These are phyloP conservation scores for Crypturellus undulatus DNA, from an alignment of 2,113 vertebrate genomes.

Conservation along the genomic window DNA sequence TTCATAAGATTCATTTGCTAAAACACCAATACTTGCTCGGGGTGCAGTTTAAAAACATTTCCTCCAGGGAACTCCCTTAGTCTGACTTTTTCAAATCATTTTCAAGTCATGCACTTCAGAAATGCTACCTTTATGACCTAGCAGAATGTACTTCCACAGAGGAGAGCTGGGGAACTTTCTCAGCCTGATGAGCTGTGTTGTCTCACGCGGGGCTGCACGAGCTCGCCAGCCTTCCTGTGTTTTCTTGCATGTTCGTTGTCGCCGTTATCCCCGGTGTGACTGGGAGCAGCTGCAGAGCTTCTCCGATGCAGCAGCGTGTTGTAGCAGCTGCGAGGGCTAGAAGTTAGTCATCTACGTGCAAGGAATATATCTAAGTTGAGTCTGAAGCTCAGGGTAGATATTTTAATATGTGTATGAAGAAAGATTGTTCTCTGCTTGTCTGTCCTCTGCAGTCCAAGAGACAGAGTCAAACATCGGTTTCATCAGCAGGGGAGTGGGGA, in stretches of 20 bases:
- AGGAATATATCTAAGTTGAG: neutral
- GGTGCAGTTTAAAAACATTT: neutral
- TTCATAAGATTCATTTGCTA: neutral
- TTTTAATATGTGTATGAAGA: neutral
- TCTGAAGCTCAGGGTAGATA: neutral
- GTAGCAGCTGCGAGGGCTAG: neutral
- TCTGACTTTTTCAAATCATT: neutral
- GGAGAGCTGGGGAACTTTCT: neutral
- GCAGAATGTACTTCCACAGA: neutral
- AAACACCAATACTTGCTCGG: neutral
- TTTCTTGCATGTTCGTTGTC: neutral
- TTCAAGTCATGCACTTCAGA: neutral
- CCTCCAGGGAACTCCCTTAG: neutral
- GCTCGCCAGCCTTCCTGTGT: neutral
- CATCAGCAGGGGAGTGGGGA: neutral
- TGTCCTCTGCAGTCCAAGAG: rapidly evolving
- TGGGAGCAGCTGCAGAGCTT: neutral
- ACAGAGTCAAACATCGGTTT: rapidly evolving
- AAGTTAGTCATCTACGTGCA: rapidly evolving
- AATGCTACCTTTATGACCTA: neutral
- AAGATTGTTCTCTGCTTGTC: neutral
- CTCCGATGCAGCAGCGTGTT: neutral
- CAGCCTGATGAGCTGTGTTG: neutral
- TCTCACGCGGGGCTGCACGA: neutral
- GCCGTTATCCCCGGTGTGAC: neutral